phyloP scores from a whole-genome alignment of 2,113 vertebrate genomes.

The Acanthisitta chloris region DNA sequence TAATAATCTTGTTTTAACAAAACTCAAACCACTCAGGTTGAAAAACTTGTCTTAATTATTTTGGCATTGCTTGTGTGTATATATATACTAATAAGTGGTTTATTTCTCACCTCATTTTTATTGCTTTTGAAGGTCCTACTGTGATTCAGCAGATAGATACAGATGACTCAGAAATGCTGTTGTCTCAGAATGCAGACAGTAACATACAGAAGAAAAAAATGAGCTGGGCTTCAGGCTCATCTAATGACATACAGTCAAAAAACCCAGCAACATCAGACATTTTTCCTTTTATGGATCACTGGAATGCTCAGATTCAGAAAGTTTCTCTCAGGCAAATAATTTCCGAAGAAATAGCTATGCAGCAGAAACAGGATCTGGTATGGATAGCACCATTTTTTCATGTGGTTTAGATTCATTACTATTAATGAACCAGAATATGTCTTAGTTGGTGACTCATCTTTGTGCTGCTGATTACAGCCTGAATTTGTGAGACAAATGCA shows the following conservation, averaged over 20 bases:
- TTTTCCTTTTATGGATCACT: slow-evolving; percentile 87
- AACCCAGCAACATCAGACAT: slow-evolving; percentile 55
- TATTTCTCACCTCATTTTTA: slow-evolving; percentile 2
- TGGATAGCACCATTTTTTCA: not conserved
- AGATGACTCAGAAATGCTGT: slow-evolving; percentile 56
- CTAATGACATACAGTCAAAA: not conserved
- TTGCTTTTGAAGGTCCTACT: slow-evolving; percentile 64
- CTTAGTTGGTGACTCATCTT: not conserved
- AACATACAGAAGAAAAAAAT: slow-evolving; percentile 52
- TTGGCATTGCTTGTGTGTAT: not conserved
- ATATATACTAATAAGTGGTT: not conserved
- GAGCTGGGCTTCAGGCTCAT: not conserved
- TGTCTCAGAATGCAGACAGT: slow-evolving; percentile 55
- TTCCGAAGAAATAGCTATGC: slow-evolving; percentile 89
- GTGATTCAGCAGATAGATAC: slow-evolving; percentile 41
- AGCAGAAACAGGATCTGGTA: slow-evolving; percentile 87
- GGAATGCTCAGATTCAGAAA: slow-evolving; percentile 81
- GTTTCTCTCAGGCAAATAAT: slow-evolving; percentile 94
- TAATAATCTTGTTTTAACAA: not conserved
- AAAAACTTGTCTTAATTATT: not conserved
- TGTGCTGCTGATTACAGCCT: not conserved
- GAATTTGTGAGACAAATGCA: not conserved
- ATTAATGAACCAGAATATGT: not conserved
- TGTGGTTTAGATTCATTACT: not conserved
- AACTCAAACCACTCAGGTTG: not conserved